Evolutionary conservation across 2,888 invertebrate species (phyloP).

Genomic region (Apamea anceps): DNA sequence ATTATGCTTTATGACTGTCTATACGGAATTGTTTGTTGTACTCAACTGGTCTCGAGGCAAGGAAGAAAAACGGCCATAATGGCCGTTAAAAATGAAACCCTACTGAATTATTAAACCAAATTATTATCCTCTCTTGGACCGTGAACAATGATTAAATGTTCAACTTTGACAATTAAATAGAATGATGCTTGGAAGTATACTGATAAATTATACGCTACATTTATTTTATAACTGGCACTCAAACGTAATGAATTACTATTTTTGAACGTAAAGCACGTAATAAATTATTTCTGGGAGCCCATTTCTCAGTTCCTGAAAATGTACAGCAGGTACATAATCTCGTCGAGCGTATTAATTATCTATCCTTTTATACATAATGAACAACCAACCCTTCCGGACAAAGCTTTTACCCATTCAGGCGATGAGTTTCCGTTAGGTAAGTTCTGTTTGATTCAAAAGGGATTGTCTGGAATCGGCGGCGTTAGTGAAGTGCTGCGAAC

Average conservation of each 20-base stretch:
- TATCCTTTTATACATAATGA: conserved; percentile 33
- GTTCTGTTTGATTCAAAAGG: conserved; percentile 61
- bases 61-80: conserved; percentile 68
- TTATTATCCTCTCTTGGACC: conserved; percentile 43
- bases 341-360: conserved; percentile 33
- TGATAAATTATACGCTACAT: conserved; percentile 53
- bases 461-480: conserved; percentile 58
- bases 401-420: conserved; percentile 41
- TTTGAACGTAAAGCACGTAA: conserved; percentile 21
- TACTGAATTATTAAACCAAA: conserved; percentile 49
- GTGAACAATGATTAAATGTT: conserved; percentile 56
- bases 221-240: conserved; percentile 43
- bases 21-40: conserved; percentile 48
- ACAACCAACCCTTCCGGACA: conserved; percentile 41
- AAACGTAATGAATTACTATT: conserved; percentile 32
- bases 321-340: conserved; percentile 7
- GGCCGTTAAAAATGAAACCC: conserved; percentile 52
- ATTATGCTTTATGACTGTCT: conserved; percentile 58
- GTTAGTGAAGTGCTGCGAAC: conserved; percentile 61
- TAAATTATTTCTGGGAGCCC: conserved; percentile 13
- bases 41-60: conserved; percentile 24
- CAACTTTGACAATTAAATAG: conserved; percentile 59
- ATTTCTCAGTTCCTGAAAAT: conserved; percentile 17
- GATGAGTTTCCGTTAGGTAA: conserved; percentile 38
- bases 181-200: conserved; percentile 42